Conservation (phyloP, 64 coral and sea anemone species). For the Acropora yongei region DNA sequence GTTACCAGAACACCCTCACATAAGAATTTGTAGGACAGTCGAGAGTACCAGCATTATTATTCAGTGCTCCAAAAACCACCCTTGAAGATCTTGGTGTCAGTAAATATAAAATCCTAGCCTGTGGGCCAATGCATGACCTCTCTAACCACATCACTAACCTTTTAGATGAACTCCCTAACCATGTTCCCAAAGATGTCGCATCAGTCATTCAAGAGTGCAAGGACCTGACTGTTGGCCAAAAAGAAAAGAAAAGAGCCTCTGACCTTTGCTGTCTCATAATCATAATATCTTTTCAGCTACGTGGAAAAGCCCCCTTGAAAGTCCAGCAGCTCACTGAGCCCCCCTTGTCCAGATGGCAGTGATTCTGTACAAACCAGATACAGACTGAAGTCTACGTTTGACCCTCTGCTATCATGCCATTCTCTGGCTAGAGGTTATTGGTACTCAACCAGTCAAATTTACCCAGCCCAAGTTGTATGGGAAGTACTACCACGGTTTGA, state of each 20-base stretch:
- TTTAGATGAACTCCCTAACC: background rate
- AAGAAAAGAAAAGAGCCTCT: too few relatives aligned
- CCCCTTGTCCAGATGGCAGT: too few relatives aligned
- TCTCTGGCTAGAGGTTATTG: conserved; percentile 54
- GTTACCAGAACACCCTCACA: too few relatives aligned
- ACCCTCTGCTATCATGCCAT: conserved; percentile 29
- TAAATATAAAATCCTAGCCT: conserved; percentile 23
- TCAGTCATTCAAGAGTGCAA: too few relatives aligned
- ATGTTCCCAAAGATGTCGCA: too few relatives aligned
- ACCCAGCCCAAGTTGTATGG: conserved; percentile 42
- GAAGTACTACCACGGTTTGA: conserved; percentile 32
- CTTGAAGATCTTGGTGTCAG: conserved; percentile 18
- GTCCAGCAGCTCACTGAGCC: too few relatives aligned
- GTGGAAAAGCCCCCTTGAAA: too few relatives aligned
- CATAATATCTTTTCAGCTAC: too few relatives aligned
- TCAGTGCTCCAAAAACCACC: background rate
- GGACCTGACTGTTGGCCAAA: too few relatives aligned
- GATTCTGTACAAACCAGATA: background rate
- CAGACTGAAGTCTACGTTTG: conserved; percentile 6
- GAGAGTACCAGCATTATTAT: conserved; percentile 41
- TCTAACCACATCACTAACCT: conserved; percentile 45
- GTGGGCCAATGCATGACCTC: background rate
- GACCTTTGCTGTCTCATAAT: too few relatives aligned
- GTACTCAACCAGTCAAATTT: conserved; percentile 29
- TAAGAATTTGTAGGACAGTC: too few relatives aligned